Evolutionary conservation across 1,140 invertebrate species (phyloP), one percentile per base, ranked within the genome.

Genomic region (Drosophila persimilis): DNA sequence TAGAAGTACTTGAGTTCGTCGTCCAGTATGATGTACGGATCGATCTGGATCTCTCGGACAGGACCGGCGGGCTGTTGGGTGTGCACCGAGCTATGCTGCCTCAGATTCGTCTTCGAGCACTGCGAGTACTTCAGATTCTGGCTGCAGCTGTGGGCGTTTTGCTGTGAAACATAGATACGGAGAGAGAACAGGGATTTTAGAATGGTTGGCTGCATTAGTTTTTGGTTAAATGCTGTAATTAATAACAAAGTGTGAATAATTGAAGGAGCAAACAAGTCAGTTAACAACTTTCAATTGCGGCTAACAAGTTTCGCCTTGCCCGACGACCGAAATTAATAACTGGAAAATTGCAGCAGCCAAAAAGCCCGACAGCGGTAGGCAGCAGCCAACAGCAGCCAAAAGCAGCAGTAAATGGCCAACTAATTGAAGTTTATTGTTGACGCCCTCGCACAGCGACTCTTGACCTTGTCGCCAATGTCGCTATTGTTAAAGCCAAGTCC

Each of bases 11-110:
- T 95, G 46, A 98, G 93, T 80, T 98, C 97, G 78, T 96, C 95
- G 75, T 97, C 95, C 47, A 97, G 93, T 47, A 98, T 93, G 81
- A 94, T 94, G 90, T 97, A 97, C 69, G 97, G 97, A 92, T 98
- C 96, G 56, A 96, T 93, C 92, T 95, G 94, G 76, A 95, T 94
- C 80, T 96, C 95, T 15, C 95, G 94, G 73, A 96, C 92, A 17
- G 95, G 95, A 77, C 95, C 95, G 6, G 94, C 92, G 29, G 95
- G 95, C 90, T 96, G 93, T 66, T 95, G 94, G 43, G 94, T 94
- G 60, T 93, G 93, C 89, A 94, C 94, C 24, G 94, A 94, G 63
- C 94, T 94, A 85, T 93, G 93, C 70, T 86, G 76, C 5, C 81
- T 71, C 1, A 63, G 17, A 55, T 59, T 75, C 20, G 62, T 54